Conservation (phyloP, 2,113 vertebrate species). For the Callorhinus ursinus region DNA sequence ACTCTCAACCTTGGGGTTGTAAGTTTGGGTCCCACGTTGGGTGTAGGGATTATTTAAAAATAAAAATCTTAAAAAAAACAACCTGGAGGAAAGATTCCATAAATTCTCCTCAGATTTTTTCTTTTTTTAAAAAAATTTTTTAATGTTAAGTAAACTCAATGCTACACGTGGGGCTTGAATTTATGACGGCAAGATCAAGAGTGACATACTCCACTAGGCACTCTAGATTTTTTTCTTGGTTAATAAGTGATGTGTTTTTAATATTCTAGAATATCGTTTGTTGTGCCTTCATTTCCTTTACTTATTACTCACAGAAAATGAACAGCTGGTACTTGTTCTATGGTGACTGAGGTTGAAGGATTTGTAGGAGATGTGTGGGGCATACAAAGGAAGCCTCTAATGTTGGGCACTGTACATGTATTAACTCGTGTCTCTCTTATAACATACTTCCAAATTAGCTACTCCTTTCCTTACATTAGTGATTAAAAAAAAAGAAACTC, state of each 20-base stretch:
- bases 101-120: not conserved
- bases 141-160: not conserved
- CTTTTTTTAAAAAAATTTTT: not conserved
- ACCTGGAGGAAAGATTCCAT: not conserved
- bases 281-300: not conserved
- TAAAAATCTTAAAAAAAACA: not conserved
- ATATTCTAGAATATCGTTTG: not conserved
- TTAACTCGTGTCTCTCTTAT: not conserved
- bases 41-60: not conserved
- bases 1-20: not conserved
- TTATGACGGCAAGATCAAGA: not conserved
- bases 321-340: not conserved
- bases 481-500: not conserved
- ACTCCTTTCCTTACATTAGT: not conserved
- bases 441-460: not conserved
- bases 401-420: not conserved
- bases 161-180: not conserved
- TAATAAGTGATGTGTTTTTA: not conserved
- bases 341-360: not conserved
- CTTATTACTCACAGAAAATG: not conserved
- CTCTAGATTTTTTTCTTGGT: not conserved
- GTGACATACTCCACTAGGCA: not conserved
- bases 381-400: not conserved
- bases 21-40: not conserved
- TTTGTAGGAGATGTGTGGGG: too few species aligned